Conservation (phyloP, 64 coral and sea anemone genomes). For the Orbicella faveolata region DNA sequence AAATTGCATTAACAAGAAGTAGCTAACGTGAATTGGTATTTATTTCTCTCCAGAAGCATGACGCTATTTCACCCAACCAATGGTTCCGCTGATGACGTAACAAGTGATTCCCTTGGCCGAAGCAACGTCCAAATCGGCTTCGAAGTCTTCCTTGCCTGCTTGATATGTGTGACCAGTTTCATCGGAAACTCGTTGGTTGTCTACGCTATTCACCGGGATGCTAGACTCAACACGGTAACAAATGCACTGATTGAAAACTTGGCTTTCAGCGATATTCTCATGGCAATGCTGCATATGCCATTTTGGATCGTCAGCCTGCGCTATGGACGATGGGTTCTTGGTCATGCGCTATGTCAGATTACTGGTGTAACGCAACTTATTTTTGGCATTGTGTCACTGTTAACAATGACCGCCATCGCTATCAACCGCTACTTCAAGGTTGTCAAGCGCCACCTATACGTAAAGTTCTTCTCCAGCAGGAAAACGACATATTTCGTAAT, state of each 20-base stretch:
- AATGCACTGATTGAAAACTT: conserved; percentile 62
- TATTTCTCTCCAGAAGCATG: background rate
- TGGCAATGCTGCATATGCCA: conserved; percentile 54
- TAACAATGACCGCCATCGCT: conserved; percentile 51
- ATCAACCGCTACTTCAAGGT: conserved; percentile 67
- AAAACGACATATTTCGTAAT: background rate
- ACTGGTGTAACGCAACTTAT: conserved; percentile 23
- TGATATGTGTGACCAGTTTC: conserved; percentile 22
- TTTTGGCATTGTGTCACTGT: conserved; percentile 55
- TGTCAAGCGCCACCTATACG: conserved; percentile 24
- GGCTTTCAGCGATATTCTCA: conserved; percentile 48
- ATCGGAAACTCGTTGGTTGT: conserved; percentile 58
- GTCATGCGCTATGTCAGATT: conserved; percentile 27
- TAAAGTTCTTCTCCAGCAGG: conserved; percentile 26
- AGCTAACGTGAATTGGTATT: background rate
- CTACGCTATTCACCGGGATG: conserved; percentile 13
- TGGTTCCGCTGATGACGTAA: background rate
- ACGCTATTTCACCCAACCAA: background rate
- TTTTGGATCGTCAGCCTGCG: conserved; percentile 57
- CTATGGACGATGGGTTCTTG: conserved; percentile 47
- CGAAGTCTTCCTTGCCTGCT: background rate
- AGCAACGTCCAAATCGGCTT: conserved; percentile 23
- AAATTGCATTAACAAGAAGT: too few species aligned
- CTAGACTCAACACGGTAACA: conserved; percentile 46
- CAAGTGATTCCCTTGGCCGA: conserved; percentile 32